These are phyloP conservation scores for Troides helena DNA, from an alignment of 2,888 invertebrate genomes.

Conservation along the genomic window DNA sequence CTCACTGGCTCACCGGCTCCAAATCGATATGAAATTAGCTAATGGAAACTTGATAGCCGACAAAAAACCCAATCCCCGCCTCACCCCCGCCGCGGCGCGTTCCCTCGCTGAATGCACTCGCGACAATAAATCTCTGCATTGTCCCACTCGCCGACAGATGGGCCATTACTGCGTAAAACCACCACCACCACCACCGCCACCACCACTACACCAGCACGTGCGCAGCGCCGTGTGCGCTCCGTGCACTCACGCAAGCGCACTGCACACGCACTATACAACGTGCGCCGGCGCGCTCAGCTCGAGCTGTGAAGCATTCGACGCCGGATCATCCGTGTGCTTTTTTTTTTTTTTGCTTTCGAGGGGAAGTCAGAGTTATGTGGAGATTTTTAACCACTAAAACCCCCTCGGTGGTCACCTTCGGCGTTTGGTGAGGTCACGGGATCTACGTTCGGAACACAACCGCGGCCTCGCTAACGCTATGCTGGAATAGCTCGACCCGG, in stretches of 20 bases:
- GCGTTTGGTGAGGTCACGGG: too few relatives aligned
- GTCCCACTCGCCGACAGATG: slow-evolving; percentile 69
- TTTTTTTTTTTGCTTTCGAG: too few relatives aligned
- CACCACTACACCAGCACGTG: neutral
- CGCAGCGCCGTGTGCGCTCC: slow-evolving; percentile 39
- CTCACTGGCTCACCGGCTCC: slow-evolving; percentile 43
- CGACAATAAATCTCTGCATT: slow-evolving; percentile 73
- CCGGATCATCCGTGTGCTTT: too few relatives aligned
- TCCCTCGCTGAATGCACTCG: slow-evolving; percentile 66
- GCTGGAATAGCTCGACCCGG: too few relatives aligned
- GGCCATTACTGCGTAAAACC: slow-evolving; percentile 29
- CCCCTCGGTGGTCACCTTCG: too few relatives aligned
- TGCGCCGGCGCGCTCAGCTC: slow-evolving; percentile 32
- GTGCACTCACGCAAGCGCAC: neutral
- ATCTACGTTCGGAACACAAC: too few relatives aligned
- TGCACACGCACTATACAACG: slow-evolving; percentile 47
- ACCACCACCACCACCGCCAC: neutral
- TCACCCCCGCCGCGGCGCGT: slow-evolving; percentile 63
- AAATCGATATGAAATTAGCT: slow-evolving; percentile 77
- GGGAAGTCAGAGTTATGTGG: too few relatives aligned
- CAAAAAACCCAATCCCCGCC: slow-evolving; percentile 71
- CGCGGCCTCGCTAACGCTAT: too few relatives aligned
- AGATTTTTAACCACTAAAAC: too few relatives aligned
- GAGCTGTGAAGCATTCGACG: too few relatives aligned
- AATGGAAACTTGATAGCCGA: slow-evolving; percentile 78